Evolutionary conservation across 2,113 vertebrate species (phyloP).

Genomic region (Cyanistes caeruleus): DNA sequence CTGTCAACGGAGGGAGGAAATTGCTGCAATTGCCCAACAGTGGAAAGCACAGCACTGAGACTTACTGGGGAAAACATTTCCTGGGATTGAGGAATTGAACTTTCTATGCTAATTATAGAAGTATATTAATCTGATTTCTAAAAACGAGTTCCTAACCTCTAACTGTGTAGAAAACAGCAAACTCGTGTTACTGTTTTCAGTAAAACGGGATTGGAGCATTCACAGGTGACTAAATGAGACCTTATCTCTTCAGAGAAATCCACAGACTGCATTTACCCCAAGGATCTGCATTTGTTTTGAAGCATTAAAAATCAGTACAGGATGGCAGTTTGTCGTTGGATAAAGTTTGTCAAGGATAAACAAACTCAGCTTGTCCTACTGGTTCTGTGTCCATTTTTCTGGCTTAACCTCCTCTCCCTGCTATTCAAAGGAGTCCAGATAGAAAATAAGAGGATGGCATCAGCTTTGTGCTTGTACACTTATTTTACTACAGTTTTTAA

Average conservation of each 20-base stretch:
- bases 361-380: background rate
- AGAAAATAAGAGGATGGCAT: background rate
- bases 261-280: background rate
- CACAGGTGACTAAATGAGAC: background rate
- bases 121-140: background rate
- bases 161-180: background rate
- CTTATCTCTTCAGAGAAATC: background rate
- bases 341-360: background rate
- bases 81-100: background rate
- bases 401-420: background rate
- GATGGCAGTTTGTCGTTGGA: background rate
- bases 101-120: background rate
- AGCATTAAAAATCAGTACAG: background rate
- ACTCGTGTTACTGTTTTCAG: background rate
- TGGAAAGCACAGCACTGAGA: background rate
- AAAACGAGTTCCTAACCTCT: background rate
- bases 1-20: background rate
- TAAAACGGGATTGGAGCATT: background rate
- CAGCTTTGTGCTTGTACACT: background rate
- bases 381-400: background rate
- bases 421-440: background rate
- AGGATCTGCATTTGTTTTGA: background rate
- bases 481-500: background rate
- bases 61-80: background rate
- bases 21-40: background rate